phyloP scores from a whole-genome alignment of 2,113 vertebrate species.

The Salminus brasiliensis region DNA sequence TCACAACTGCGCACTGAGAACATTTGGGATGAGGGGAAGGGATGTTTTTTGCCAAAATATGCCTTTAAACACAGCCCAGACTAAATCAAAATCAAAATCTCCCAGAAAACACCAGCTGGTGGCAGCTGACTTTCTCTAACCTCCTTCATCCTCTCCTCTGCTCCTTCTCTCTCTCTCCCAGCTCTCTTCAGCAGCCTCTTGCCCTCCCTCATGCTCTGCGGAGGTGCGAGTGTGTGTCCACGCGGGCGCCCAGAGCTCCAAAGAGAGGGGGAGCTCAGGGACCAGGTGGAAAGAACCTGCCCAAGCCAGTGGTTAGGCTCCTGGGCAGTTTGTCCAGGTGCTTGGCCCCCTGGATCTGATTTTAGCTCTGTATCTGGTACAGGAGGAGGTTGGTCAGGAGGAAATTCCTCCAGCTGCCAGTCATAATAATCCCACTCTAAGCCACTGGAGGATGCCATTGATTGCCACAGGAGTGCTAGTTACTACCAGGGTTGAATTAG shows the following conservation, averaged over 20 bases:
- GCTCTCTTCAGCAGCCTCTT: constrained; percentile 81
- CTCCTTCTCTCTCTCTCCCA: constrained; percentile 81
- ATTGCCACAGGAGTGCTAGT: too few relatives aligned
- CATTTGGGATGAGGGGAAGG: background rate
- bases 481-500: background rate
- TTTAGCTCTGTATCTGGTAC: constrained; percentile 71
- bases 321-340: constrained; percentile 51
- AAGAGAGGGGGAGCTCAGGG: constrained; percentile 76
- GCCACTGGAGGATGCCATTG: constrained; percentile 86
- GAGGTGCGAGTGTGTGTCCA: constrained; percentile 68
- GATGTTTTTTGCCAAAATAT: background rate
- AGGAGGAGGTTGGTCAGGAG: constrained; percentile 75
- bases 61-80: background rate
- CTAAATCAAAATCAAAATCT: background rate
- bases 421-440: constrained; percentile 87
- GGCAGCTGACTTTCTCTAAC: constrained; percentile 78
- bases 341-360: constrained; percentile 65
- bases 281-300: constrained; percentile 79
- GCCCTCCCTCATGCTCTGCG: constrained; percentile 78
- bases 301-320: constrained; percentile 65
- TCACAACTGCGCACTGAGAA: too few relatives aligned
- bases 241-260: constrained; percentile 59
- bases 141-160: constrained; percentile 86
- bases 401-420: constrained; percentile 76
- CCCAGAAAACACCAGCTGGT: background rate